Evolutionary conservation across 2,888 invertebrate species (phyloP), one percentile per base, ranked within the genome.

Genomic region (Ecdyonurus torrentis): DNA sequence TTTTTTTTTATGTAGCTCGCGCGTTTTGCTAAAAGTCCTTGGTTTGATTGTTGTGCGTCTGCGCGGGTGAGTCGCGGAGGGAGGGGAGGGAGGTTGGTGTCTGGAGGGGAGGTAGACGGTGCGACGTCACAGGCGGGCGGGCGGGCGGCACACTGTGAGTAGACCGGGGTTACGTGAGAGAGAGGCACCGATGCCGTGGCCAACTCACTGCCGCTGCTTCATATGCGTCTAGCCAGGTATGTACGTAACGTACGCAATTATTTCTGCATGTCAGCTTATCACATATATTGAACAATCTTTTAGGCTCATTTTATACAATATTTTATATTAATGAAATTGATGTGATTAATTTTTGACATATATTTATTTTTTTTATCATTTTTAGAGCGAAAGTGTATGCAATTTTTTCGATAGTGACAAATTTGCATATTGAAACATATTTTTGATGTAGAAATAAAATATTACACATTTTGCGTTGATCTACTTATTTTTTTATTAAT

Each of bases 221-320:
- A 55, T 55, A 55, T 55, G 55, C 55, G 55, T 55, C 55, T 55
- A 55, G 55, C 55, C 55, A 55, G 55, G 55, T 55, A 55, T n/a
- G 55, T 22, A 18, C 55, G n/a, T 55, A n/a, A 18, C 55, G n/a
- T 55, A n/a, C 22, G 55, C 55, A 55, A 22, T 37, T 37, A 37
- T 37, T 37, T 37, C 15, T 5, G 37, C 37, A 37, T 37, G 37
- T 37, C n/a, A n/a, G n/a, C n/a, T n/a, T n/a, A n/a, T n/a, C n/a
- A n/a, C n/a, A n/a, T n/a, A n/a, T n/a, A n/a, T n/a, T n/a, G n/a
- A n/a, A n/a, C n/a, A n/a, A n/a, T n/a, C n/a, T n/a, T n/a, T n/a
- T n/a, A n/a, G n/a, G n/a, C n/a, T n/a, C n/a, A n/a, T n/a, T n/a
- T n/a, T n/a, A n/a, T n/a, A n/a, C n/a, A n/a, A n/a, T n/a, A n/a